phyloP scores from a whole-genome alignment of 2,113 vertebrate genomes.

The Misgurnus mizolepis region DNA sequence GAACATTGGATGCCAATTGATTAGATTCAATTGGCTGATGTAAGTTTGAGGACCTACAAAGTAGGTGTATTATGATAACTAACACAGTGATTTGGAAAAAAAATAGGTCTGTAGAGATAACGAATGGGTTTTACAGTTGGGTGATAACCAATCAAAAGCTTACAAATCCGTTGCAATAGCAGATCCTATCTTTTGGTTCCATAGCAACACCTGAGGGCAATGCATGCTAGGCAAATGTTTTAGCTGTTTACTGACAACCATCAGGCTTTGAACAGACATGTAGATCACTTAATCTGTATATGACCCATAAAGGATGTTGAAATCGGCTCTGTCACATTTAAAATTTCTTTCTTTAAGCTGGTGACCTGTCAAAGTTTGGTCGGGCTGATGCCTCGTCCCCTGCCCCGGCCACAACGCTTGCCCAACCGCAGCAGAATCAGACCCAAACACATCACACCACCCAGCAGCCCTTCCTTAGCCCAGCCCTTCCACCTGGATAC shows the following conservation, averaged over 20 bases:
- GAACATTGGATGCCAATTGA: not conserved
- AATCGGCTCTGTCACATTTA: no score
- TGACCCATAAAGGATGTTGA: no score
- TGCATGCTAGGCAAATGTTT: not conserved
- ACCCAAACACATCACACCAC: constrained; percentile 93
- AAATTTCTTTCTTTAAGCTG: constrained; percentile 60
- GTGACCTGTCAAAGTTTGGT: constrained; percentile 93
- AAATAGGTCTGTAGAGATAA: not conserved
- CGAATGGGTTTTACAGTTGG: not conserved
- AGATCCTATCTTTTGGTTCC: not conserved
- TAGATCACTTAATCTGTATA: no score
- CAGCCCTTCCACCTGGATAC: constrained; percentile 95
- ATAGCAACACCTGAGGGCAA: not conserved
- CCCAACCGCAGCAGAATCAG: constrained; percentile 95
- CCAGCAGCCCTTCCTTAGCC: constrained; percentile 97
- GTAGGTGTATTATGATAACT: not conserved
- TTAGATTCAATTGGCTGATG: no score
- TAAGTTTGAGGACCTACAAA: no score
- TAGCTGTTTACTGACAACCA: not conserved
- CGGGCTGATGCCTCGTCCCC: constrained; percentile 94
- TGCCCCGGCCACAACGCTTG: constrained; percentile 90
- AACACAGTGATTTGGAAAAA: not conserved
- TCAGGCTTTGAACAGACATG: no score
- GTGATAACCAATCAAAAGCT: not conserved
- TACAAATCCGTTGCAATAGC: not conserved